Conservation (phyloP, 2,888 invertebrate species). For the Pammene fasciana region DNA sequence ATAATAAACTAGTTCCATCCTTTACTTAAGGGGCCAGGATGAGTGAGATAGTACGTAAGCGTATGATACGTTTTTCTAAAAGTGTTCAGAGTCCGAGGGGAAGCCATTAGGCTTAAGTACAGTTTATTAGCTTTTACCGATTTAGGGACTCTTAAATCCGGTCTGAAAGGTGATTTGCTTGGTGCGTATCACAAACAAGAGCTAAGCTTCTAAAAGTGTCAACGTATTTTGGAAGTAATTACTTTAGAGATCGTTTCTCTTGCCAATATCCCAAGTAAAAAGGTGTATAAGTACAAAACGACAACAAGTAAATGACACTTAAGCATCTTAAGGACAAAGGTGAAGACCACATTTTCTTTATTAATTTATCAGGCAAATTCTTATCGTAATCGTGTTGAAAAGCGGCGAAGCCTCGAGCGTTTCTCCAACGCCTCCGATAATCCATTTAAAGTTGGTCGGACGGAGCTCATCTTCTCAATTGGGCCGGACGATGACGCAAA, state of each 20-base stretch:
- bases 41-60: conserved; percentile 15
- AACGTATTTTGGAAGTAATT: background rate
- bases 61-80: conserved; percentile 17
- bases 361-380: conserved; percentile 58
- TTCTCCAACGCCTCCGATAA: conserved; percentile 44
- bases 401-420: conserved; percentile 42
- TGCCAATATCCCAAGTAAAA: too few relatives aligned
- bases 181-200: conserved; percentile 5
- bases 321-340: conserved; percentile 15
- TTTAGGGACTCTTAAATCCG: conserved; percentile 38
- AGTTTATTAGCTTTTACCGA: conserved; percentile 47
- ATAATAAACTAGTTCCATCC: conserved; percentile 18
- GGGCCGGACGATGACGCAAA: conserved; percentile 43
- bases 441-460: conserved; percentile 46
- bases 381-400: conserved; percentile 53
- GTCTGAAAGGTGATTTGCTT: conserved; percentile 12
- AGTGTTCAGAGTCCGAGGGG: conserved; percentile 43
- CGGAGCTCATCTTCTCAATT: conserved; percentile 46
- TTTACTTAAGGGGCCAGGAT: conserved; percentile 4
- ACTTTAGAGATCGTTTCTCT: too few relatives aligned
- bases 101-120: conserved; percentile 45
- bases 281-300: too few relatives aligned
- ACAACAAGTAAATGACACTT: conserved; percentile 4
- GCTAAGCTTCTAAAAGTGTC: conserved; percentile 7
- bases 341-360: conserved; percentile 47